Base-by-base conservation (phyloP, 30 jellyfish, hydroid and myxozoan species). In the Cassiopea andromeda region DNA sequence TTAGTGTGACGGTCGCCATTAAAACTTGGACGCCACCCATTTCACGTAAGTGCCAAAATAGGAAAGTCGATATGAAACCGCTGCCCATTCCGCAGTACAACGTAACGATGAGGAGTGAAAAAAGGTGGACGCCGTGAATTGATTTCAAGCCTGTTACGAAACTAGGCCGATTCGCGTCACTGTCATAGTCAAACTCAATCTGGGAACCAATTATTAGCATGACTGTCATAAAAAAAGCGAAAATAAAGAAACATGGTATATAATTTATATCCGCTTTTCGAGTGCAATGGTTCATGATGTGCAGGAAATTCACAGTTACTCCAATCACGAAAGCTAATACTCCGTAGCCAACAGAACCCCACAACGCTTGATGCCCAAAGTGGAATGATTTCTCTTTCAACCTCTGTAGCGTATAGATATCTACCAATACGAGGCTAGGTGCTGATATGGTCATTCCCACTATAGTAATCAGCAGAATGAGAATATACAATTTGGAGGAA, bases 1-100 rank as follows among this genome's bases (percentile, higher is more conserved):
- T 88, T 1, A 94, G 90, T 2, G 97, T 89, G 14, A 94, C 98
- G 27, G 89, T 66, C n/a, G 98, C 98, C 85, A 94, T 77, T 17
- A 90, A 87, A 59, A 90, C 60, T 75, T 94, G 98, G 71, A 90
- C 66, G 2, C 97, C 98, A 15, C 98, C 98, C 98, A 94, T 94
- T 73, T 94, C 98, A 57, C 92, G 97, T 69, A 94, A 76, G 90
- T 94, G 98, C 98, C 98, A 94, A 61, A 94, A 90, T 54, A 94
- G 84, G 70, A 94, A 94, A 0, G 98, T 94, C 47, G 98, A 90
- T 45, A 94, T 94, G 78, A 94, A 94, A 43, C 98, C 98, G 54
- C 96, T 94, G 8, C 98, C 98, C 92, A 90, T 89, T 18, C 98
- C 98, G 81, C 98, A 94, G 73, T 80, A 94, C 57, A 94, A 94